These are phyloP conservation scores for Hirtodrosophila cameraria DNA, from an alignment of 2,888 invertebrate species.

Conservation along the genomic window DNA sequence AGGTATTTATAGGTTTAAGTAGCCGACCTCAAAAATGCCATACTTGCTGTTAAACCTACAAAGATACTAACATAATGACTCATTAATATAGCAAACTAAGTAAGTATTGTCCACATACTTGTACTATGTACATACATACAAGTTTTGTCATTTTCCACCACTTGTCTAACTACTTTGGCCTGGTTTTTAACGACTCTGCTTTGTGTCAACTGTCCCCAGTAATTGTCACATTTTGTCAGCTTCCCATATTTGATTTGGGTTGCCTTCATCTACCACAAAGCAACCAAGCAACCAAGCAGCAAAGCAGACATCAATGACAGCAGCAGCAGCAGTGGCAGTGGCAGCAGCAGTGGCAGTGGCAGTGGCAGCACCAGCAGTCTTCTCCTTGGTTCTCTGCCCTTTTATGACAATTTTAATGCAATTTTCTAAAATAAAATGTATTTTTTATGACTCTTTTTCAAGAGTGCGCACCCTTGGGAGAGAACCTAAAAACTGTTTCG, in stretches of 20 bases:
- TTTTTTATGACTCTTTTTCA: conserved; percentile 67
- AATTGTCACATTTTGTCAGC: conserved; percentile 82
- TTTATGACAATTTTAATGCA: conserved; percentile 78
- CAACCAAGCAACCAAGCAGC: too few relatives aligned
- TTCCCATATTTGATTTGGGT: conserved; percentile 73
- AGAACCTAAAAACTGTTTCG: conserved; percentile 34
- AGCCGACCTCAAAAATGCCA: conserved; percentile 9
- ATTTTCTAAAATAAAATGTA: conserved; percentile 78
- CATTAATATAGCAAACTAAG: conserved; percentile 35
- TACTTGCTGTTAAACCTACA: conserved; percentile 5
- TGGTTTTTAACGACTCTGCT: conserved; percentile 45
- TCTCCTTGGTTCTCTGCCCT: conserved; percentile 10
- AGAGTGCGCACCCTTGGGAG: conserved; percentile 54
- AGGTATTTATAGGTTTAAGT: conserved; percentile 60
- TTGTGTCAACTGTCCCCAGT: conserved; percentile 67
- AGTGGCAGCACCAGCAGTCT: too few relatives aligned
- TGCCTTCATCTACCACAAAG: too few relatives aligned
- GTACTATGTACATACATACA: neutral
- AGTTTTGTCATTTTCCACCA: conserved; percentile 12
- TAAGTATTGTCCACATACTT: neutral
- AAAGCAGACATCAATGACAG: conserved; percentile 10
- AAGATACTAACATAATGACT: conserved; percentile 32
- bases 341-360: conserved; percentile 20
- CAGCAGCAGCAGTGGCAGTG: conserved; percentile 17
- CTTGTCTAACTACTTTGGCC: conserved; percentile 39